Evolutionary conservation across 2,888 invertebrate species (phyloP).

Genomic region (Luffia ferchaultella): DNA sequence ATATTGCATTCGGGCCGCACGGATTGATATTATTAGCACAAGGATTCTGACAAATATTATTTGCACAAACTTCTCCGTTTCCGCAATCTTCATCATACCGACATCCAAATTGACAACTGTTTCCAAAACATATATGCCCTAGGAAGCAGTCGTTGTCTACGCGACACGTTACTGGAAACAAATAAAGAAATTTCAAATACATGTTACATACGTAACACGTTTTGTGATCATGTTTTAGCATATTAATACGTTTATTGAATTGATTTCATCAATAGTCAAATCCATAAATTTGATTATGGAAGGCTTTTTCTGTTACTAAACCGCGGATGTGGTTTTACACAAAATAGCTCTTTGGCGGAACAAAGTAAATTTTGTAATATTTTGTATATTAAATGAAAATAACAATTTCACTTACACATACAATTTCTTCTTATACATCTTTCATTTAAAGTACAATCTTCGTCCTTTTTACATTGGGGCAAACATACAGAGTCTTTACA

Average conservation of each 20-base stretch:
- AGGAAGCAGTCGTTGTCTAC: slow-evolving; percentile 93
- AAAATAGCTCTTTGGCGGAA: too few relatives aligned
- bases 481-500: slow-evolving; percentile 87
- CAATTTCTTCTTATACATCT: slow-evolving; percentile 85
- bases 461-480: slow-evolving; percentile 77
- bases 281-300: too few relatives aligned
- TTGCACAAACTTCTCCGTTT: slow-evolving; percentile 81
- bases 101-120: slow-evolving; percentile 87
- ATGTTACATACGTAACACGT: too few relatives aligned
- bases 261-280: too few relatives aligned
- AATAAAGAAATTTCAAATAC: not conserved
- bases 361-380: too few relatives aligned
- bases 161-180: slow-evolving; percentile 78
- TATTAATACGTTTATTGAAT: too few relatives aligned
- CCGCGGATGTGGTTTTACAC: too few relatives aligned
- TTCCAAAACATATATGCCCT: slow-evolving; percentile 87
- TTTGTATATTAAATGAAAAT: too few relatives aligned
- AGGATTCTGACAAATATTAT: slow-evolving; percentile 82
- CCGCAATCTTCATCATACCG: slow-evolving; percentile 88
- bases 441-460: slow-evolving; percentile 89
- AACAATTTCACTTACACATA: slow-evolving; percentile 77
- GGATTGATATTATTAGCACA: slow-evolving; percentile 72
- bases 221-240: too few relatives aligned
- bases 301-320: not conserved
- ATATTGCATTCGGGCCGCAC: slow-evolving; percentile 86